These are phyloP conservation scores for Dendrolimus kikuchii DNA, from an alignment of 1,140 invertebrate species.

Conservation along the genomic window DNA sequence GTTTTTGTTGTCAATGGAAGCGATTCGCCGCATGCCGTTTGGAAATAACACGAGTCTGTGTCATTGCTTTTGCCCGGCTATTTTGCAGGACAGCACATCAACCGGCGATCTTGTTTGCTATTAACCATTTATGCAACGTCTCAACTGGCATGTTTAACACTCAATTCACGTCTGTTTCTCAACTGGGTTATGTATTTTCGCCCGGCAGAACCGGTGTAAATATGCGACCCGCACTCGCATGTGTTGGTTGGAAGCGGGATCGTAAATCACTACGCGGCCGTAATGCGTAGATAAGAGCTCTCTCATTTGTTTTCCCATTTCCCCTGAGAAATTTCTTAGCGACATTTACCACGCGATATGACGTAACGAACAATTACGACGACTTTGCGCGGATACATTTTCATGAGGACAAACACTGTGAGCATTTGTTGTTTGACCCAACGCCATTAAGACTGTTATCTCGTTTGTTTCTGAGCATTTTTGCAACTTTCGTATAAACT, in stretches of 20 bases:
- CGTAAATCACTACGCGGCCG: constrained; percentile 56
- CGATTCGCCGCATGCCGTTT: neutral
- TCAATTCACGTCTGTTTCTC: constrained; percentile 52
- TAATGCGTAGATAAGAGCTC: constrained; percentile 64
- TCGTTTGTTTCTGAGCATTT: no score
- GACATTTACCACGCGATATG: constrained; percentile 39
- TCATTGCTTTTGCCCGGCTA: neutral
- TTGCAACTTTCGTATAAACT: no score
- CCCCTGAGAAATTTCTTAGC: constrained; percentile 51
- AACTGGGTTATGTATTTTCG: constrained; percentile 44
- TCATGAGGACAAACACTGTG: constrained; percentile 19
- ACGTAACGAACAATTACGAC: constrained; percentile 45
- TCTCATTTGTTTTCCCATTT: constrained; percentile 64
- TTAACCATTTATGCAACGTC: constrained; percentile 33
- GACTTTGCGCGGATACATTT: constrained; percentile 10
- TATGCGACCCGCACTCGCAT: constrained; percentile 19
- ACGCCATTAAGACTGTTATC: no score
- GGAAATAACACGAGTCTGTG: neutral
- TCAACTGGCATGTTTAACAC: constrained; percentile 41
- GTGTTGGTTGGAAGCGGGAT: constrained; percentile 37
- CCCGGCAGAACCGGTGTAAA: constrained; percentile 37
- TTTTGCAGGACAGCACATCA: constrained; percentile 13
- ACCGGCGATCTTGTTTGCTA: constrained; percentile 25
- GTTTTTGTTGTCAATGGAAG: constrained; percentile 15
- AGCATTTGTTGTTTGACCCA: no score